Evolutionary conservation across 2,888 invertebrate species (phyloP).

Genomic region (Melinopterus prodromus): DNA sequence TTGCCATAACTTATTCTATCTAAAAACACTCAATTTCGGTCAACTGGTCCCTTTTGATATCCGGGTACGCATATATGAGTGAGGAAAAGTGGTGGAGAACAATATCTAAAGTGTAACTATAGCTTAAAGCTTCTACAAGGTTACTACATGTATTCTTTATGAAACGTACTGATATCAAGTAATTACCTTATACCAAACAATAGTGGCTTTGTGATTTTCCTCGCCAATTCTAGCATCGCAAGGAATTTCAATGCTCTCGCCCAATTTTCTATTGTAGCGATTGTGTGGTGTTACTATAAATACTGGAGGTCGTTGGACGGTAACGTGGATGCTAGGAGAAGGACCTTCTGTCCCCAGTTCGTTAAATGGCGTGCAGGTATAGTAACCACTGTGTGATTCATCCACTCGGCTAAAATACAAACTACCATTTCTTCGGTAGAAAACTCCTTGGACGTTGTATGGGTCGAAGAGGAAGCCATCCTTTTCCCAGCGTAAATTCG

Average conservation of each 20-base stretch:
- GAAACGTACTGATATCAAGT: constrained; percentile 12
- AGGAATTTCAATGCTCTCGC: constrained; percentile 81
- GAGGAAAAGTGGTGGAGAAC: too few relatives aligned
- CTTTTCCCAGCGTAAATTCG: constrained; percentile 91
- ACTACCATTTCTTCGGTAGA: constrained; percentile 85
- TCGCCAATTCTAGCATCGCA: constrained; percentile 81
- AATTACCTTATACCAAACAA: constrained; percentile 74
- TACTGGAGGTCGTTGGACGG: constrained; percentile 85
- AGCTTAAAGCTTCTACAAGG: not conserved
- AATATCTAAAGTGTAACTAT: too few relatives aligned
- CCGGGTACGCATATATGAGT: too few relatives aligned
- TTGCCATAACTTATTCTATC: too few relatives aligned
- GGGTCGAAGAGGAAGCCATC: constrained; percentile 91
- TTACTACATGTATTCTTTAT: constrained; percentile 13
- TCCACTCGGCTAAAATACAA: constrained; percentile 82
- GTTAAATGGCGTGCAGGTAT: constrained; percentile 93
- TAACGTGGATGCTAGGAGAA: constrained; percentile 83
- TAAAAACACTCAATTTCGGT: too few relatives aligned
- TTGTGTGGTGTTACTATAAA: constrained; percentile 83
- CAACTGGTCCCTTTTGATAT: too few relatives aligned
- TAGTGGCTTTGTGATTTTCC: constrained; percentile 69
- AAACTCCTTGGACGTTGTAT: constrained; percentile 87
- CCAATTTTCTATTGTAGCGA: constrained; percentile 83
- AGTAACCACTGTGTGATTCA: constrained; percentile 85
- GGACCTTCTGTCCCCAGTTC: constrained; percentile 86